Evolutionary conservation across 2,797 vertebrate genomes (phyloP), one percentile per base, ranked within the genome.

Genomic region (Dryobates pubescens): DNA sequence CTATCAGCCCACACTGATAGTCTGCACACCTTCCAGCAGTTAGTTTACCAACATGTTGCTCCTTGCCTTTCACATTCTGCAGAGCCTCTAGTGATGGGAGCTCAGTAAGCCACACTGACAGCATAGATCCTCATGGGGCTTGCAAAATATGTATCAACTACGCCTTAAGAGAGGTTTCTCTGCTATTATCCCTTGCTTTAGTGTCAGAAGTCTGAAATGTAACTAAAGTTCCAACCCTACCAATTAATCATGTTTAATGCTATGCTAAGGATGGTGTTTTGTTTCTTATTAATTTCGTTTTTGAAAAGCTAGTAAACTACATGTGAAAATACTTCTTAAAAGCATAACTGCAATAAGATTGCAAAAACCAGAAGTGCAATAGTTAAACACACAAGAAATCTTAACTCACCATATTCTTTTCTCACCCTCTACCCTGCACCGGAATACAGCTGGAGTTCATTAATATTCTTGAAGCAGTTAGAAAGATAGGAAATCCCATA

Each of bases 401-500:
- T 82, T 76, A 86, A 79, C 76, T 87, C 0, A 58, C 74, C 34
- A 24, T 63, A 49, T 47, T 82, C 1, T 91, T 72, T 88, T 89
- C 58, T 80, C 7, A 9, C 68, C 30, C 32, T 82, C 32, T 32
- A 68, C 9, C 49, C 65, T 43, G 11, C 36, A 36, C 83, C 90
- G 53, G 22, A 71, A 73, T 82, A 73, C 93, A 93, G 62, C 78
- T 94, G 93, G 75, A 77, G 20, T 77, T 85, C 75, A 74, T 94
- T 95, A 88, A 85, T 94, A 82, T 41, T 94, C 92, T 73, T 93
- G 17, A 74, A 71, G 17, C 16, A 69, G 34, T 85, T 79, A 47
- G 49, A 89, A 61, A 62, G 58, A 77, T 54, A 85, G 64, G 92
- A 90, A 74, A n/a, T 80, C 45, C 72, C 72, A 80, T 58, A 71